These are phyloP conservation scores for Eristalis arbustorum DNA, from an alignment of 2,888 invertebrate genomes.

Conservation along the genomic window DNA sequence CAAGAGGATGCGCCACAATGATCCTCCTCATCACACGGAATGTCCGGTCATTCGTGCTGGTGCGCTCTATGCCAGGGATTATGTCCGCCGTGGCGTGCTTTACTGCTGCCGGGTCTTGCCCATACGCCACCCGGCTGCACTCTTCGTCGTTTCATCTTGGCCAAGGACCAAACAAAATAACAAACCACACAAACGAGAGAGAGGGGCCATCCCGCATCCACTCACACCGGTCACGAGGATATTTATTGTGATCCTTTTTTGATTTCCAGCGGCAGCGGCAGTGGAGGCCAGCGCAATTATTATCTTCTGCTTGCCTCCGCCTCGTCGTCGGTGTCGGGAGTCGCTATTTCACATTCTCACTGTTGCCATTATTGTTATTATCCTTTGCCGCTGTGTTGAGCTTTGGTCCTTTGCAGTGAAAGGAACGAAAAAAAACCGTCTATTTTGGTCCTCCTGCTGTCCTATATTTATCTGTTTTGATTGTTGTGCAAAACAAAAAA, in stretches of 20 bases:
- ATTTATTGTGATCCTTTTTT: slow-evolving; percentile 69
- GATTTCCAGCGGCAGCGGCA: slow-evolving; percentile 28
- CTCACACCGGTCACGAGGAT: slow-evolving; percentile 32
- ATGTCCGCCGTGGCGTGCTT: slow-evolving; percentile 55
- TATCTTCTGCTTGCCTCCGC: slow-evolving; percentile 26
- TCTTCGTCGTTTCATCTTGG: slow-evolving; percentile 8
- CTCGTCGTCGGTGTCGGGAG: slow-evolving; percentile 8
- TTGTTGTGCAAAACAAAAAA: slow-evolving; percentile 22
- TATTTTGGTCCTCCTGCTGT: slow-evolving; percentile 32
- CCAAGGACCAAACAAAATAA: slow-evolving; percentile 16
- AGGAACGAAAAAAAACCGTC: slow-evolving; percentile 1
- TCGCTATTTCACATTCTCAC: slow-evolving; percentile 61
- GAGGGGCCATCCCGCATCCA: background rate
- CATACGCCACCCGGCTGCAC: slow-evolving; percentile 27
- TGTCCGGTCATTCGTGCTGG: slow-evolving; percentile 28
- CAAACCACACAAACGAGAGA: slow-evolving; percentile 3
- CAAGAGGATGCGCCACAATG: slow-evolving; percentile 44
- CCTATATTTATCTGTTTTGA: slow-evolving; percentile 62
- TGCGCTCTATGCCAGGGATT: slow-evolving; percentile 26
- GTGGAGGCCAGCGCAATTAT: slow-evolving; percentile 39
- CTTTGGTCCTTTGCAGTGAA: slow-evolving; percentile 38
- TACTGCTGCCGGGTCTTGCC: slow-evolving; percentile 34
- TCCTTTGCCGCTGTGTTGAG: slow-evolving; percentile 47
- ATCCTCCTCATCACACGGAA: slow-evolving; percentile 50
- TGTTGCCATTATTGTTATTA: slow-evolving; percentile 64